phyloP scores from a whole-genome alignment of 2,797 vertebrate genomes.

The Phyllotis vaccarum region DNA sequence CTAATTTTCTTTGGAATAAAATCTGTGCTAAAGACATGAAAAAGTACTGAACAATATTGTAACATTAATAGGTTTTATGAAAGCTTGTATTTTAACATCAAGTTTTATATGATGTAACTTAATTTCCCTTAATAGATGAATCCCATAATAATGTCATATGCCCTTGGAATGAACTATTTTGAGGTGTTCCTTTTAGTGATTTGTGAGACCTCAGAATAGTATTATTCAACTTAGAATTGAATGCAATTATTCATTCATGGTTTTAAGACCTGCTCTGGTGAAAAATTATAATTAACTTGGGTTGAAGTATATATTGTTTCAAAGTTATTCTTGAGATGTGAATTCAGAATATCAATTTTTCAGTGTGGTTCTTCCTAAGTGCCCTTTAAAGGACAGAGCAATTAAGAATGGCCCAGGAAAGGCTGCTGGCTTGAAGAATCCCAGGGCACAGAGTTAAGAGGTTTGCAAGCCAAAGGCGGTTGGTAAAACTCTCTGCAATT shows the following conservation, averaged over 20 bases:
- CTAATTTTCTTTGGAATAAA: constrained; percentile 37
- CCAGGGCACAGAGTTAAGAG: constrained; percentile 14
- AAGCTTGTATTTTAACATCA: constrained; percentile 12
- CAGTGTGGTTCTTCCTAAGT: neutral
- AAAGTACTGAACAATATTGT: neutral
- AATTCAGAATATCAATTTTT: neutral
- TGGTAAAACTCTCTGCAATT: neutral
- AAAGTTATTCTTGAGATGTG: constrained; percentile 26
- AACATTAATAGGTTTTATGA: neutral
- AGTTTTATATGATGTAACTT: neutral
- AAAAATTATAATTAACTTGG: neutral
- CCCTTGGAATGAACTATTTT: constrained; percentile 17
- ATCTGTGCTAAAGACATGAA: neutral
- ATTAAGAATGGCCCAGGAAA: neutral
- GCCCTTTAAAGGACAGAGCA: neutral
- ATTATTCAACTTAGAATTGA: constrained; percentile 26
- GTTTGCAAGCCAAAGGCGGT: neutral
- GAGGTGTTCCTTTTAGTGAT: constrained; percentile 24
- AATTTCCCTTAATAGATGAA: neutral
- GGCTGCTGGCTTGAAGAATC: neutral
- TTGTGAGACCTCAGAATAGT: constrained; percentile 1
- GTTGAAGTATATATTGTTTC: constrained; percentile 19
- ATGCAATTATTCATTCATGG: neutral
- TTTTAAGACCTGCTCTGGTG: constrained; percentile 11
- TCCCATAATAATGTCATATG: neutral